Base-by-base conservation (phyloP, 2,113 vertebrate genomes). In the Ophthalmolycus amberensis region DNA sequence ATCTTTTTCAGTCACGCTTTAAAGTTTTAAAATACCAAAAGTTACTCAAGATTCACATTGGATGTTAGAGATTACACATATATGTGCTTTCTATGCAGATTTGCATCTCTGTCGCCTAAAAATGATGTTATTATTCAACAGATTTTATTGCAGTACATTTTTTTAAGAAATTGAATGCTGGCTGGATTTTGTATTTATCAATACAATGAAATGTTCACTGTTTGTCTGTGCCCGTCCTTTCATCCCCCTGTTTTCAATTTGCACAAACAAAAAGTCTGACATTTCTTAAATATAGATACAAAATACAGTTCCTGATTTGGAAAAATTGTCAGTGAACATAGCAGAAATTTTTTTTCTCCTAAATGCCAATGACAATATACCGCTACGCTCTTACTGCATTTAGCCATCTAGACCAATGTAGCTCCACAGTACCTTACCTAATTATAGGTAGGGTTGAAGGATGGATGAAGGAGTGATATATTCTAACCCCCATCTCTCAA, bases 391-490 rank as follows among this genome's bases (percentile, higher is more conserved):
- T 66, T 67, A 40, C 77, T 60, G 56, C 68, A 58, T 77, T 71
- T 56, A 76, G 67, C 59, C 72, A 32, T 38, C 10, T 38, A 71
- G 1, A 81, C 93, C 92, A 88, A 93, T 96, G 96, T 20, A 96
- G 37, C 75, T 93, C 56, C 65, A 68, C 22, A 94, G 94, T 95
- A 95, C 95, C 93, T 93, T 92, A 90, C 93, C 95, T 97, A 96
- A 96, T 97, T 97, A 96, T 96, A 95, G 95, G 95, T 25, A 25
- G 25, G 25, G 25, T 25, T 25, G 25, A 25, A 25, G 25, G 25
- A 95, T 95, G 95, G 96, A 94, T 96, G 94, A 95, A 70, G 46
- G 34, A 76, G 46, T 66, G 77, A 82, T 63, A 70, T 85, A 84
- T 88, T 87, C 71, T 73, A 58, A 79, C 66, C 71, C 66, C 73